phyloP scores from a whole-genome alignment of 2,888 invertebrate species.

The Watsonalla binaria region DNA sequence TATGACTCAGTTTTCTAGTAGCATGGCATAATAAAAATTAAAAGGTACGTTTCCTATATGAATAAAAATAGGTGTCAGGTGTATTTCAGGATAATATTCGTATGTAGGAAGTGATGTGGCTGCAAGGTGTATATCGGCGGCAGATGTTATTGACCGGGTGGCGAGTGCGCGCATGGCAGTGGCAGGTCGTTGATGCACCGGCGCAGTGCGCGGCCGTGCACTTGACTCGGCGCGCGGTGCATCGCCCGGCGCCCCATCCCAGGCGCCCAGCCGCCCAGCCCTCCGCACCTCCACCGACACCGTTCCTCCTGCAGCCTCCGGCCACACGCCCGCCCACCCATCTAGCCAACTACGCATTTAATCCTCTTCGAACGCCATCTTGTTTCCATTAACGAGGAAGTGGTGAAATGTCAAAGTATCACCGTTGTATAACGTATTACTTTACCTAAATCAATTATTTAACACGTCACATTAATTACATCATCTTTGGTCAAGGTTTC shows the following conservation, averaged over 20 bases:
- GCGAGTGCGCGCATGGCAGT: slow-evolving; percentile 49
- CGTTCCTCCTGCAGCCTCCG: slow-evolving; percentile 15
- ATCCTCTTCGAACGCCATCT: slow-evolving; percentile 39
- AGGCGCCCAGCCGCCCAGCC: slow-evolving; percentile 15
- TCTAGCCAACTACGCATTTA: slow-evolving; percentile 26
- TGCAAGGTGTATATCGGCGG: slow-evolving; percentile 6
- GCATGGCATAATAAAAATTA: too few relatives aligned
- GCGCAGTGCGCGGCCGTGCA: slow-evolving; percentile 66
- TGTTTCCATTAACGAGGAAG: slow-evolving; percentile 22
- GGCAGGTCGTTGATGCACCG: slow-evolving; percentile 57
- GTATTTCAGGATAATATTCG: not conserved
- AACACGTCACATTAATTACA: not conserved
- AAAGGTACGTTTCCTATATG: too few relatives aligned
- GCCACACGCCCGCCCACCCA: slow-evolving; percentile 21
- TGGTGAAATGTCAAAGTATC: slow-evolving; percentile 1
- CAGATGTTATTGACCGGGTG: slow-evolving; percentile 61
- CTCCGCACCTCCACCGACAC: slow-evolving; percentile 12
- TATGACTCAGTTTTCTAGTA: too few relatives aligned
- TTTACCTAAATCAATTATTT: not conserved
- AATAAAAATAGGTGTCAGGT: too few relatives aligned
- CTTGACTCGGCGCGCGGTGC: slow-evolving; percentile 66
- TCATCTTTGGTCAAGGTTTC: slow-evolving; percentile 1
- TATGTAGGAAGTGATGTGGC: slow-evolving; percentile 4
- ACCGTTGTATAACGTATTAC: not conserved
- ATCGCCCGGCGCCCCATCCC: slow-evolving; percentile 49